A percentile compares a stretch with the other conserved stretches of the same genome.
Evolutionary conservation across 2,113 vertebrate genomes (phyloP).

Genomic region (Arenaria interpres): DNA sequence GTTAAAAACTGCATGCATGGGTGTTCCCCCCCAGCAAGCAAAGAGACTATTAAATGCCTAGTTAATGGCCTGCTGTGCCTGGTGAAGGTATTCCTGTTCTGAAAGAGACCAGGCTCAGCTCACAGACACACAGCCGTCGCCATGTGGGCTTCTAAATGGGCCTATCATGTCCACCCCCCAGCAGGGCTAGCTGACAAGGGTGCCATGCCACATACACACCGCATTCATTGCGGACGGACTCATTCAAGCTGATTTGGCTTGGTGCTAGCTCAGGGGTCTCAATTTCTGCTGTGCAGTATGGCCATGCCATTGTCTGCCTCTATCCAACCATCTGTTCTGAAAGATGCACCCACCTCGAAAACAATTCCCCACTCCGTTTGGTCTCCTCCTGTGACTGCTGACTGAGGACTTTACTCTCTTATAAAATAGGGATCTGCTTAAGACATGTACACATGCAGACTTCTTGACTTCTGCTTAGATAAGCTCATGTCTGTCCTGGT

Average conservation of each 20-base stretch:
- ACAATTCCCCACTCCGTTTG: not conserved
- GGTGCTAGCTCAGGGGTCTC: not conserved
- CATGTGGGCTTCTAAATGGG: not conserved
- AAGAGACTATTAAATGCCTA: not conserved
- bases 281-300: not conserved
- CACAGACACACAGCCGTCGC: not conserved
- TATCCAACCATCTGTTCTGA: not conserved
- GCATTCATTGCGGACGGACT: not conserved
- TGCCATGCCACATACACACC: not conserved
- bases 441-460: fast-evolving
- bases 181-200: not conserved
- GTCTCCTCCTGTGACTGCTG: not conserved
- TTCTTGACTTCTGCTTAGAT: not conserved
- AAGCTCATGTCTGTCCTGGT: not conserved
- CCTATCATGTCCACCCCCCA: fast-evolving
- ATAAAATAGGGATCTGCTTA: not conserved
- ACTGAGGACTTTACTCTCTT: not conserved
- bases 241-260: not conserved
- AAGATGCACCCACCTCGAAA: not conserved
- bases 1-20: not conserved
- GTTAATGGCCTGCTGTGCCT: not conserved
- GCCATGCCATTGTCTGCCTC: fast-evolving
- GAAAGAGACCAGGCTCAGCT: not conserved
- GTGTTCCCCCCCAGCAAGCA: not conserved
- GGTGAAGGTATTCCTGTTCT: not conserved